These are phyloP conservation scores for Ornithorhynchus anatinus DNA, from an alignment of 2,113 vertebrate species.

Conservation along the genomic window DNA sequence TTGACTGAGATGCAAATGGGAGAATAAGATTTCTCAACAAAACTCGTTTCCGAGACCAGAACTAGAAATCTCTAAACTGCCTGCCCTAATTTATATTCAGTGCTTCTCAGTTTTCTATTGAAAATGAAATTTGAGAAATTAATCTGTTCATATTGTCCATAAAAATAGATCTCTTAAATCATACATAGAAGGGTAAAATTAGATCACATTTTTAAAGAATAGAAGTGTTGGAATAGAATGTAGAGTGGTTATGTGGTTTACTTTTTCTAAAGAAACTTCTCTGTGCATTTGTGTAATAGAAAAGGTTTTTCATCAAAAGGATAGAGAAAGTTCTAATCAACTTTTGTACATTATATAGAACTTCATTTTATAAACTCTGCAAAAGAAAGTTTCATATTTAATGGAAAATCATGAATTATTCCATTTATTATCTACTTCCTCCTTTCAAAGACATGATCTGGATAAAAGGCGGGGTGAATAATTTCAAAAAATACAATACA, in stretches of 20 bases:
- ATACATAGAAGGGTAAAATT: conserved; percentile 12
- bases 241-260: conserved; percentile 46
- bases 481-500: conserved; percentile 88
- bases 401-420: conserved; percentile 99
- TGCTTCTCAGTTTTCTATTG: no score
- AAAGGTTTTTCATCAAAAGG: conserved; percentile 74
- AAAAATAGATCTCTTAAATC: no score
- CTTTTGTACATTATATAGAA: conserved; percentile 97
- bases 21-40: no score
- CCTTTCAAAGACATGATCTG: conserved; percentile 96
- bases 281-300: conserved; percentile 63
- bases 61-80: no score
- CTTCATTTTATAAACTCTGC: conserved; percentile 96
- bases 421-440: conserved; percentile 97
- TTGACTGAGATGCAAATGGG: no score
- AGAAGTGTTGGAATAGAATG: conserved; percentile 24
- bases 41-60: no score
- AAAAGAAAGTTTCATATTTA: conserved; percentile 99
- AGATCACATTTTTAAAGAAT: conserved; percentile 27
- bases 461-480: conserved; percentile 94
- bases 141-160: no score
- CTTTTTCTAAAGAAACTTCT: conserved; percentile 60
- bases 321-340: conserved; percentile 93
- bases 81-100: no score
- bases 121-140: no score